Base-by-base conservation (phyloP, 2,888 invertebrate species). In the Lycaena phlaeas region DNA sequence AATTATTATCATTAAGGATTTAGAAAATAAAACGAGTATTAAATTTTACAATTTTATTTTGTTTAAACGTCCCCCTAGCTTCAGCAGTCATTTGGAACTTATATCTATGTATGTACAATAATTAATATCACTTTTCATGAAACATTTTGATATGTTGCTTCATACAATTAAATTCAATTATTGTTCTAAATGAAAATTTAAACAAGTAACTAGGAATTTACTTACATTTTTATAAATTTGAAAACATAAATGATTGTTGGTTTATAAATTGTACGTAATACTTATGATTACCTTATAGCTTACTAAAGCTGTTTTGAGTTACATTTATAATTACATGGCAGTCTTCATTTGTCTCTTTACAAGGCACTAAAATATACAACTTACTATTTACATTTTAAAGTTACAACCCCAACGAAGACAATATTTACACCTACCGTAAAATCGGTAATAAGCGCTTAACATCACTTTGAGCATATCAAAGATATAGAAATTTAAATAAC, bases 371-470 rank as follows among this genome's bases (percentile, higher is more conserved):
- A 70, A 64, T 69, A 56, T 75, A 75, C 64, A 73, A 46, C 45
- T 58, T 68, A 68, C 59, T 79, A 79, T 81, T 53, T 79, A 84
- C 82, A 84, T 4, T 59, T 59, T 71, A 70, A 68, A 68, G 63
- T 67, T 78, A 76, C 62, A 69, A 72, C 75, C 77, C 74, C 74
- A 78, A 67, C 67, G 64, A 67, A 68, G 60, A 67, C 50, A 45
- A 58, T 79, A 82, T 84, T 56, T 82, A 82, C 81, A 82, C 61
- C 69, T 84, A 82, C 82, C 82, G 78, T 65, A 81, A 79, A 82
- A 82, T 81, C 78, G 82, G 82, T 81, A 82, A 74, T 73, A 78
- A 79, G 78, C 79, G 73, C 77, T 79, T 82, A 82, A 64, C 60
- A 76, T 74, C 82, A 82, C 72, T 82, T 78, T 78, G 82, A 76